Percentiles rank a stretch among this genome's conserved stretches.
Conservation (phyloP, 2,888 invertebrate species). For the Dugesia japonica region DNA sequence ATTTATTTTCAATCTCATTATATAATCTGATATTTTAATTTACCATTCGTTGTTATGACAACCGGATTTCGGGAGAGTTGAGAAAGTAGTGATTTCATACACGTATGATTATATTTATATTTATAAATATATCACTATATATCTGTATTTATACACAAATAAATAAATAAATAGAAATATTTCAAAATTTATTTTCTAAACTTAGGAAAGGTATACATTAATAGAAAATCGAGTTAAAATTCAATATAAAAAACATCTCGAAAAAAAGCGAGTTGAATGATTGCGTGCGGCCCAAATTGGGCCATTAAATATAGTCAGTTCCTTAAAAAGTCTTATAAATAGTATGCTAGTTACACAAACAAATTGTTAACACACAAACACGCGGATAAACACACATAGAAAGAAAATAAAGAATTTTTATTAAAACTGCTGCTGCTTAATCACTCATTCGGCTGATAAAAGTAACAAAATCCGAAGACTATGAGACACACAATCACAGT, state of each 20-base stretch:
- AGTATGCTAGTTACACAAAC: not conserved
- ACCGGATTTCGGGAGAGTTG: constrained; percentile 4
- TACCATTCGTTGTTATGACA: constrained; percentile 15
- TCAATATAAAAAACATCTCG: not conserved
- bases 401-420: constrained; percentile 20
- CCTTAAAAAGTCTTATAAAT: not conserved
- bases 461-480: not conserved
- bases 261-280: constrained; percentile 7
- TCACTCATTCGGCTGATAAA: not conserved
- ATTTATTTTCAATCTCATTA: constrained; percentile 20
- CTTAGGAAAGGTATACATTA: not conserved
- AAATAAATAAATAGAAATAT: not conserved
- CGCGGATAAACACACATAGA: not conserved
- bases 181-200: not conserved
- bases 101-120: too few species aligned
- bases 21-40: constrained; percentile 20
- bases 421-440: not conserved
- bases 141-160: too few species aligned
- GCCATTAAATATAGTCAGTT: constrained; percentile 9
- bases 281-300: constrained; percentile 6
- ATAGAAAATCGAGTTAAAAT: not conserved
- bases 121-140: not conserved
- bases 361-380: not conserved
- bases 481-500: not conserved
- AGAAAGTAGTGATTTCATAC: not conserved